Base-by-base conservation (phyloP, 2,888 invertebrate genomes). In the Luperina nickerlii region DNA sequence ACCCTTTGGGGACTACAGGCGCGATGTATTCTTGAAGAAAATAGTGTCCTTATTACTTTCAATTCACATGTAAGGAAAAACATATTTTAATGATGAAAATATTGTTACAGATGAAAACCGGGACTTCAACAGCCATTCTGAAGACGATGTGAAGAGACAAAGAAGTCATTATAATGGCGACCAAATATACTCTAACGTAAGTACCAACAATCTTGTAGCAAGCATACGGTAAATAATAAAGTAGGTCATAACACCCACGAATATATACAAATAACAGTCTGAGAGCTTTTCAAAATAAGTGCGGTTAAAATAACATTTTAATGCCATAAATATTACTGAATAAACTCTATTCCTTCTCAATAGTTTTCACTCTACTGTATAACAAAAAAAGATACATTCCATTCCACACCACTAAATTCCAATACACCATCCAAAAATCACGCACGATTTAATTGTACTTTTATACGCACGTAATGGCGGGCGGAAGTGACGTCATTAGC, bases 141-240 rank as follows among this genome's bases (percentile, higher is more conserved):
- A 99, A 91, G 99, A 99, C 90, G 99, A 99, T 91, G 97, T 98
- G 76, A 99, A 99, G 94, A 97, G 99, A 94, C 99, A 99, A 94
- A 98, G 99, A 95, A 98, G 98, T 94, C 98, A 98, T 91, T 99
- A 99, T 95, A 98, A 98, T 92, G 98, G 98, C 73, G 99, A 99
- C 94, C 99, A 98, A 95, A 97, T 99, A 90, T 99, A 99, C 95
- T 98, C 98, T 76, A 98, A 98, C 95, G 98, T 98, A 97, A 98
- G 98, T 98, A 87, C 0, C 13, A 57, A 9, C 1, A 27, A 32
- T 7, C 24, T 57, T 57, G n/a, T 0, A 60, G 13, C 60, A 60
- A 60, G 60, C 60, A n/a, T n/a, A 24, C 1, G 13, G 27, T 6
- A 27, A n/a, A 62, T 62, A 62, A n/a, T 60, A n/a, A n/a, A 13